A percentile compares a stretch with the other conserved stretches of the same genome.
Evolutionary conservation across 2,797 vertebrate species (phyloP).

Genomic region (Sciurus carolinensis): DNA sequence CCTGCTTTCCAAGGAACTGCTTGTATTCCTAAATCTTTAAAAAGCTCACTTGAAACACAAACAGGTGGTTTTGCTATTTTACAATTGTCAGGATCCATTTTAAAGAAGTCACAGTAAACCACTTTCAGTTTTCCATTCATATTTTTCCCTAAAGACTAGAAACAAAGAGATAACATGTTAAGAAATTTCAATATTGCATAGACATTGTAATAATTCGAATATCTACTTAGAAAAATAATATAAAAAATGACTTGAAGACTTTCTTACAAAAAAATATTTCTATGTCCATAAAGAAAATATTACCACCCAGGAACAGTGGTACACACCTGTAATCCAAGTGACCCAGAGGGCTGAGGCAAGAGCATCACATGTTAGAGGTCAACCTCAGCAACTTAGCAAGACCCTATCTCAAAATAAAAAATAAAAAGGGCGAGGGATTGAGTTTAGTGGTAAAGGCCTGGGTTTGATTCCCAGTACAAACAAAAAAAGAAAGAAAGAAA

Average conservation of each 20-base stretch:
- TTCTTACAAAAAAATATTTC: background rate
- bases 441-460: too few species aligned
- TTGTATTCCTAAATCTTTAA: conserved; percentile 92
- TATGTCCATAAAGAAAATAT: background rate
- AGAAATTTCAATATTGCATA: background rate
- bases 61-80: conserved; percentile 89
- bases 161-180: conserved; percentile 26
- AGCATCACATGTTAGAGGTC: too few species aligned
- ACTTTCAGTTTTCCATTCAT: conserved; percentile 93
- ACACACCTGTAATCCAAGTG: too few species aligned
- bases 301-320: too few species aligned
- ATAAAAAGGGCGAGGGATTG: too few species aligned
- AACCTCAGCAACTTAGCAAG: too few species aligned
- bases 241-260: background rate
- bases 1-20: conserved; percentile 94
- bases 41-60: conserved; percentile 92
- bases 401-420: too few species aligned
- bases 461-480: too few species aligned
- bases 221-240: background rate
- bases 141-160: conserved; percentile 91
- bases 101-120: conserved; percentile 95
- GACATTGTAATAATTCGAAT: background rate
- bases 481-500: too few species aligned
- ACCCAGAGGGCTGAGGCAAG: too few species aligned
- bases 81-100: conserved; percentile 91